These are phyloP conservation scores for Brachionus rubens DNA, from an alignment of 1,140 invertebrate genomes.

Conservation along the genomic window DNA sequence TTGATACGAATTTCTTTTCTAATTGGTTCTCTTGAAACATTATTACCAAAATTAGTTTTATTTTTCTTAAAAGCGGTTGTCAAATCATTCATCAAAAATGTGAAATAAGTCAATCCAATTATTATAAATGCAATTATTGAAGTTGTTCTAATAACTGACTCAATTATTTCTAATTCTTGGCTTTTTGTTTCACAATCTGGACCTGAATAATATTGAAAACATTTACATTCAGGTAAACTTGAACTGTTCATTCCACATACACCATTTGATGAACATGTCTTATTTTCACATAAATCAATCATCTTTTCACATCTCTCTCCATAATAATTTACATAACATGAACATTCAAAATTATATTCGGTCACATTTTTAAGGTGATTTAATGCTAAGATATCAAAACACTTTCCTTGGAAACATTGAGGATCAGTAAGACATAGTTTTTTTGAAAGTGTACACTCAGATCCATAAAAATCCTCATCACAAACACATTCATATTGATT, in stretches of 20 bases:
- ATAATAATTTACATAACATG: neutral
- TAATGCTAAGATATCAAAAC: neutral
- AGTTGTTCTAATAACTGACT: neutral
- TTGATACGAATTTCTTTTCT: too few species aligned
- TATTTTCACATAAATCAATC: constrained; percentile 2
- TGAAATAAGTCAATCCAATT: too few species aligned
- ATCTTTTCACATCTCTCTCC: neutral
- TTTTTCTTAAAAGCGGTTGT: too few species aligned
- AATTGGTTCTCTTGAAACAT: too few species aligned
- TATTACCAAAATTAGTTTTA: too few species aligned
- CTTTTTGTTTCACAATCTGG: neutral
- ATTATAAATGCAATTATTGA: too few species aligned
- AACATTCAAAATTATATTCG: neutral
- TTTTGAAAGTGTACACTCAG: neutral
- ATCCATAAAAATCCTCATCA: neutral
- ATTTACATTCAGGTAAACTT: neutral
- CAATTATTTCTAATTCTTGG: neutral
- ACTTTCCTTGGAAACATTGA: neutral
- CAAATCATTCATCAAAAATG: too few species aligned
- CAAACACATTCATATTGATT: neutral
- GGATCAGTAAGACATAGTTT: neutral
- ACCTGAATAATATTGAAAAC: neutral
- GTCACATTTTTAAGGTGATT: neutral
- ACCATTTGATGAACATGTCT: constrained; percentile 9
- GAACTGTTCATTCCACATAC: neutral